Evolutionary conservation across 2,797 vertebrate species (phyloP).

Genomic region (Agapornis canus): DNA sequence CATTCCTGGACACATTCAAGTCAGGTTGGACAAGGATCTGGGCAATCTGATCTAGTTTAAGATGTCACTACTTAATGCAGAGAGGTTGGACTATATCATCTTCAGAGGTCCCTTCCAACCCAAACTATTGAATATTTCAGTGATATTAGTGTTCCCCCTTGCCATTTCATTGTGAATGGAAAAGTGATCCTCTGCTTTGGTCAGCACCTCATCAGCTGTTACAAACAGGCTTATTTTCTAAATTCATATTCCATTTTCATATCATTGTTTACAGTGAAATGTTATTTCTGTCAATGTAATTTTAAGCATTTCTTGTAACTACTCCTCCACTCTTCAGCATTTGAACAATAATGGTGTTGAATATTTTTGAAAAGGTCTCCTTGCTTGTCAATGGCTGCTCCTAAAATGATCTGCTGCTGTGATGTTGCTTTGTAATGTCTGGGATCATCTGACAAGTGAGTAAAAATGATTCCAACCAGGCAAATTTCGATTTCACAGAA

Average conservation of each 20-base stretch:
- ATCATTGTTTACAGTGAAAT: neutral
- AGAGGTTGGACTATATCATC: neutral
- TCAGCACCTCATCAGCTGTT: neutral
- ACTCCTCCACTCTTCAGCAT: fast-evolving
- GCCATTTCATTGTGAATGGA: neutral
- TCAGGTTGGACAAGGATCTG: fast-evolving
- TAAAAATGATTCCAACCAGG: neutral
- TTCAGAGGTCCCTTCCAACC: neutral
- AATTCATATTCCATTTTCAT: neutral
- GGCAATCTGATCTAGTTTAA: neutral
- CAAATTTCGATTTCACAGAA: neutral
- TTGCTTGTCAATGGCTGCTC: neutral
- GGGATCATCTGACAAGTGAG: neutral
- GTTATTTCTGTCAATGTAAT: neutral
- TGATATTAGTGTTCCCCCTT: neutral
- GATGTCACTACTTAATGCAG: neutral
- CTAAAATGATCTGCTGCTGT: neutral
- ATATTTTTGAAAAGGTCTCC: neutral
- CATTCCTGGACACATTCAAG: neutral
- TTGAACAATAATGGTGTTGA: neutral
- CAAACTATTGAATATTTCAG: neutral
- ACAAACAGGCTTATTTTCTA: neutral
- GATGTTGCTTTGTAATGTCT: neutral
- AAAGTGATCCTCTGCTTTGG: neutral
- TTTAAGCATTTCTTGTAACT: neutral